These are phyloP conservation scores for Chondrosia reniformis DNA, from an alignment of 37 sponge, comb jelly and placozoan genomes.

Conservation along the genomic window DNA sequence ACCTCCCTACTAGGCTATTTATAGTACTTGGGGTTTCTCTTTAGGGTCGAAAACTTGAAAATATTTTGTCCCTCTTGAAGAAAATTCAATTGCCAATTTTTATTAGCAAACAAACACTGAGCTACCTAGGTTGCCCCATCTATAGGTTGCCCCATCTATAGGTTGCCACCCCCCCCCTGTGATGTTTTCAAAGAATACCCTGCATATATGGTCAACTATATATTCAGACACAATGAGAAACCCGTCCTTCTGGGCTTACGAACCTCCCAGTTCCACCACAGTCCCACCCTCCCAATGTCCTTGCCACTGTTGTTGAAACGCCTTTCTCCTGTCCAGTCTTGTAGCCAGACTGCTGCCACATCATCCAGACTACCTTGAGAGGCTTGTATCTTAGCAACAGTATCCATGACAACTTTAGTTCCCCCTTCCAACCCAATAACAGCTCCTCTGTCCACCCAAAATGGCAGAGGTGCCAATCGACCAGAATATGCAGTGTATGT, in stretches of 20 bases:
- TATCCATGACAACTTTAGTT: constrained; percentile 38
- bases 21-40: too few species aligned
- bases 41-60: too few species aligned
- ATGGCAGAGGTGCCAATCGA: constrained; percentile 57
- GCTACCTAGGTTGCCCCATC: too few species aligned
- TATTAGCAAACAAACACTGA: too few species aligned
- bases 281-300: constrained; percentile 59
- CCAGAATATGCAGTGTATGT: constrained; percentile 64
- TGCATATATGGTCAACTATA: too few species aligned
- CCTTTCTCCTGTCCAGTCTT: constrained; percentile 87
- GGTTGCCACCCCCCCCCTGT: not conserved
- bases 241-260: not conserved
- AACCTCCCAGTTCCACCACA: constrained; percentile 93
- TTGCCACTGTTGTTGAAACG: constrained; percentile 33
- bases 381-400: constrained; percentile 14
- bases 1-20: not conserved
- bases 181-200: not conserved
- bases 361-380: constrained; percentile 44
- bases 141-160: too few species aligned
- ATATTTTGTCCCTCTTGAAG: too few species aligned
- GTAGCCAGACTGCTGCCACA: constrained; percentile 76
- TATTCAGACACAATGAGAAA: too few species aligned
- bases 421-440: constrained; percentile 81
- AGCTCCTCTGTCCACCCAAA: constrained; percentile 64
- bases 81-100: too few species aligned